Percentiles rank a stretch among this genome's conserved stretches.
phyloP scores from a whole-genome alignment of 1,140 invertebrate genomes.

The Lordiphosa collinella region DNA sequence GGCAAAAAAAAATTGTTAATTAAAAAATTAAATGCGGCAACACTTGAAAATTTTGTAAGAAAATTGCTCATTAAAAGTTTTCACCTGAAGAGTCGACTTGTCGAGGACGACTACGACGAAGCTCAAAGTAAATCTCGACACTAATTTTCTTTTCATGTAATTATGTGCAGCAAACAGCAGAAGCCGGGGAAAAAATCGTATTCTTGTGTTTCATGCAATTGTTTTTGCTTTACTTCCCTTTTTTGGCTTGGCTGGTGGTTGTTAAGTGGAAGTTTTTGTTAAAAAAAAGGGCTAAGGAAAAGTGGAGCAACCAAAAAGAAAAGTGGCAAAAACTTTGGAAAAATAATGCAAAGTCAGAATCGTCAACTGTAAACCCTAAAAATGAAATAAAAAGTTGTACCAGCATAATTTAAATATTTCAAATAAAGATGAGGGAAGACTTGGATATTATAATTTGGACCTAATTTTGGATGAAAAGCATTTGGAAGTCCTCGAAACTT shows the following conservation, averaged over 20 bases:
- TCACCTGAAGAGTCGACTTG: constrained; percentile 59
- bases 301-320: constrained; percentile 1
- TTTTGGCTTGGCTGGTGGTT: not conserved
- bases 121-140: constrained; percentile 71
- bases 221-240: constrained; percentile 23
- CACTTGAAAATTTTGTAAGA: constrained; percentile 70
- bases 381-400: too few relatives aligned
- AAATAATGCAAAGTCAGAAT: too few relatives aligned
- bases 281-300: constrained; percentile 2
- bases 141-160: constrained; percentile 73
- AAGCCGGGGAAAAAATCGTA: constrained; percentile 18
- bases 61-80: constrained; percentile 78
- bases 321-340: not conserved
- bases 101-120: constrained; percentile 7
- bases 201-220: constrained; percentile 29
- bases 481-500: too few relatives aligned
- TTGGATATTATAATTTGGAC: too few relatives aligned
- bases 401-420: too few relatives aligned
- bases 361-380: too few relatives aligned
- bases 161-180: constrained; percentile 57
- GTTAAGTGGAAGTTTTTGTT: constrained; percentile 18
- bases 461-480: too few relatives aligned
- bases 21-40: constrained; percentile 74
- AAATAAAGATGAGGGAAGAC: too few relatives aligned
- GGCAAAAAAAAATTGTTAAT: constrained; percentile 38